Evolutionary conservation across 2,797 vertebrate species (phyloP).

Genomic region (Pseudochirops corinnae): DNA sequence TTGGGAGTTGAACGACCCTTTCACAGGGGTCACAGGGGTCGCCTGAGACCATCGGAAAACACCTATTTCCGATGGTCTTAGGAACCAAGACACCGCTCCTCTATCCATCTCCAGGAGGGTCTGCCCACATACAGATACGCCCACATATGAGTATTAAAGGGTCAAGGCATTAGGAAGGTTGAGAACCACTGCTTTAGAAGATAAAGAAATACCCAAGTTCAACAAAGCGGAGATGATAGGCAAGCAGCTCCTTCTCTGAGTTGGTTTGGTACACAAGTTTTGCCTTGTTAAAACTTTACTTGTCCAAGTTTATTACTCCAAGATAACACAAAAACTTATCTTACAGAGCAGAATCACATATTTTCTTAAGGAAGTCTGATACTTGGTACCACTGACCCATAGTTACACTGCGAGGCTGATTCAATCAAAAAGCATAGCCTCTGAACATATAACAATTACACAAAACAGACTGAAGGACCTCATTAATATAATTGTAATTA

Average conservation of each 20-base stretch:
- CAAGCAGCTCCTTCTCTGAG: not conserved
- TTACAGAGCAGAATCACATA: slow-evolving; percentile 31
- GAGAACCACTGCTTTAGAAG: not conserved
- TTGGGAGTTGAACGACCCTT: too few relatives aligned
- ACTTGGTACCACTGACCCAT: slow-evolving; percentile 45
- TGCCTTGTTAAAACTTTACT: not conserved
- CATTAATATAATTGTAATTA: not conserved
- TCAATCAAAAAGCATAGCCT: slow-evolving; percentile 33
- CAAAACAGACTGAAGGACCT: not conserved
- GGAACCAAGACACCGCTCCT: too few relatives aligned
- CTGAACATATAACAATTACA: slow-evolving; percentile 54
- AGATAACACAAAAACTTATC: slow-evolving; percentile 45
- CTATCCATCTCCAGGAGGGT: too few relatives aligned
- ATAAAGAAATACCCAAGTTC: not conserved
- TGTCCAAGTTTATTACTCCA: slow-evolving; percentile 27
- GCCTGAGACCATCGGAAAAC: too few relatives aligned
- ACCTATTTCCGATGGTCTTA: too few relatives aligned
- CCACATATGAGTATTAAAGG: too few relatives aligned
- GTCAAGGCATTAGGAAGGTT: too few relatives aligned
- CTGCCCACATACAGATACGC: too few relatives aligned
- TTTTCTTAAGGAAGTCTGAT: slow-evolving; percentile 59
- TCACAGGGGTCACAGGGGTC: too few relatives aligned
- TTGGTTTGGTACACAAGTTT: not conserved
- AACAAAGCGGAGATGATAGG: not conserved
- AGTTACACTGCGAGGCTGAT: slow-evolving; percentile 21